phyloP scores from a whole-genome alignment of 2,797 vertebrate species.

The Columba guinea region DNA sequence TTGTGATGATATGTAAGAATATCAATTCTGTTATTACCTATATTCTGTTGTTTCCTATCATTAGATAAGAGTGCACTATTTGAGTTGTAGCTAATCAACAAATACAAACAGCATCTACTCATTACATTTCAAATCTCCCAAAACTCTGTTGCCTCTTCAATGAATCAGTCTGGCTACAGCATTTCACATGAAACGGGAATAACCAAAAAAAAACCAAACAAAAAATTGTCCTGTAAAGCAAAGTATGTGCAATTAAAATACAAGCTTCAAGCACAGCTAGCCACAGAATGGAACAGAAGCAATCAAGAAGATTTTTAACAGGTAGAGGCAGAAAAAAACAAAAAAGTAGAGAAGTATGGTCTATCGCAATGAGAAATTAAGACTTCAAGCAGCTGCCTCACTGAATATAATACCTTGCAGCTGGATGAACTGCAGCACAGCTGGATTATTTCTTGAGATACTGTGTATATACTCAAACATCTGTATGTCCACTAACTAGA shows the following conservation, averaged over 20 bases:
- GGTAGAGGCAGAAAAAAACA: background rate
- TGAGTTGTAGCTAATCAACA: background rate
- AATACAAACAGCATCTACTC: background rate
- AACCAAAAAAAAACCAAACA: background rate
- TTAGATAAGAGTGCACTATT: background rate
- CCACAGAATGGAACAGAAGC: background rate
- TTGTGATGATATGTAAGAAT: background rate
- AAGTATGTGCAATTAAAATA: background rate
- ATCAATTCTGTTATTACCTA: background rate
- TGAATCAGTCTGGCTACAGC: background rate
- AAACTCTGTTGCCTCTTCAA: background rate
- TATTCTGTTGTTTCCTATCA: background rate
- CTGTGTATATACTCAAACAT: background rate
- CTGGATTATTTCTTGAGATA: conserved; percentile 11
- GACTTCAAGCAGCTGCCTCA: conserved; percentile 13
- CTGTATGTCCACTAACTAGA: background rate
- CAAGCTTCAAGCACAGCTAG: background rate
- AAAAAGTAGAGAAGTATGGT: background rate
- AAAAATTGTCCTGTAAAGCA: background rate
- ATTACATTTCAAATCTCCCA: background rate
- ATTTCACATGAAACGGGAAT: background rate
- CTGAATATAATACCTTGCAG: background rate
- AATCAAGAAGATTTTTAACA: conserved; percentile 10
- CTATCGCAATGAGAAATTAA: conserved; percentile 15
- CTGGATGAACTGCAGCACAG: conserved; percentile 30